Evolutionary conservation across 2,113 vertebrate species (phyloP).

Genomic region (Carlito syrichta): DNA sequence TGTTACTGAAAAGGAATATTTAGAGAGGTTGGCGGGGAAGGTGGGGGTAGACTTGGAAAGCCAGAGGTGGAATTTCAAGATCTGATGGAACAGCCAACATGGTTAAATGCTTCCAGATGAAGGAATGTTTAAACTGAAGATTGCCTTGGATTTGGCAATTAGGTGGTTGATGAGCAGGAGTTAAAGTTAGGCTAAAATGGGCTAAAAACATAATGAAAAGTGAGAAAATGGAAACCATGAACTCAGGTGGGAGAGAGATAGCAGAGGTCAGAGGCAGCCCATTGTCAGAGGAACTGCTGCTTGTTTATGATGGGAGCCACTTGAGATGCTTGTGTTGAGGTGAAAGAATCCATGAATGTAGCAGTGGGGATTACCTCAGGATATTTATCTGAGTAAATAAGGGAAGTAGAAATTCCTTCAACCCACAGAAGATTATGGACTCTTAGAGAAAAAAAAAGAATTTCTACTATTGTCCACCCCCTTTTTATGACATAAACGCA

Average conservation of each 20-base stretch:
- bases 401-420: background rate
- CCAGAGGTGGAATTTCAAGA: background rate
- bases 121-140: background rate
- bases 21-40: too few relatives aligned
- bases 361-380: too few relatives aligned
- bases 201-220: background rate
- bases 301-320: background rate
- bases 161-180: background rate
- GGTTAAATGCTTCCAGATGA: background rate
- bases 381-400: background rate
- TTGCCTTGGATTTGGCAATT: background rate
- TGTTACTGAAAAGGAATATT: background rate
- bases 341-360: background rate
- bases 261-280: background rate
- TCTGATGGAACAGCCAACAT: background rate
- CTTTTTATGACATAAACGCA: background rate
- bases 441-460: background rate
- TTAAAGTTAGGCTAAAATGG: background rate
- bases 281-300: too few relatives aligned
- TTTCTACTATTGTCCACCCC: background rate
- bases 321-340: background rate
- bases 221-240: background rate
- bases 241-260: background rate
- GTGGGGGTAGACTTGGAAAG: background rate
- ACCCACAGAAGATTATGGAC: background rate